Evolutionary conservation across 2,113 vertebrate genomes (phyloP), one percentile per base, ranked within the genome.

Genomic region (Scolopax mira): DNA sequence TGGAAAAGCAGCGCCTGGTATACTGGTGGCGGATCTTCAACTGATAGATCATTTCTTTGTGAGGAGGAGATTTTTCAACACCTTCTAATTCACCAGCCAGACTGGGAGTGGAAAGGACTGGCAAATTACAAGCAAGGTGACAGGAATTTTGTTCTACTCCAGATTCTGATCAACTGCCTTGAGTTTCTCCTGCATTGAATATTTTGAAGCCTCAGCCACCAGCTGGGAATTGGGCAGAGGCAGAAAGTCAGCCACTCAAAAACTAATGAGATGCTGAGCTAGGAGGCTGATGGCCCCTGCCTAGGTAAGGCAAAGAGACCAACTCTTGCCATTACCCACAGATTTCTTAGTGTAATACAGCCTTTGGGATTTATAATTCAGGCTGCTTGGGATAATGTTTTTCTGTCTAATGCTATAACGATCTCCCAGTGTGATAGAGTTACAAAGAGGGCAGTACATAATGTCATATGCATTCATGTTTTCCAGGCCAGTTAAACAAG

Each of bases 401-500:
- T 86, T 92, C 57, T 94, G 67, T 44, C 27, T 81, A 71, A 48
- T 1, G 5, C 77, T 61, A 1, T 84, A 86, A 86, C 0, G 0
- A 61, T 92, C 65, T 86, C 69, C 72, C 69, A 65, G 77, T 67
- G 86, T 64, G 86, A 90, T 11, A 69, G 66, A 79, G 46, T 84
- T 78, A 52, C 92, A 78, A 61, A 73, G 67, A 90, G 69, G 35
- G 46, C 65, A 92, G 82, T 15, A 83, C 83, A 79, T 46, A 84
- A 78, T 3, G 1, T 60, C 0, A 2, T 51, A 35, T 5, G 22
- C 51, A 60, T 88, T 94, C 71, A 19, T 84, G 95, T 92, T 93
- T 93, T 92, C 88, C 80, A 83, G 89, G 79, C 72, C 86, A 80
- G 67, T 81, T 74, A 90, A 94, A 92, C 61, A 93, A 75, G 39